phyloP scores from a whole-genome alignment of 2,113 vertebrate species.

The Epinephelus lanceolatus region DNA sequence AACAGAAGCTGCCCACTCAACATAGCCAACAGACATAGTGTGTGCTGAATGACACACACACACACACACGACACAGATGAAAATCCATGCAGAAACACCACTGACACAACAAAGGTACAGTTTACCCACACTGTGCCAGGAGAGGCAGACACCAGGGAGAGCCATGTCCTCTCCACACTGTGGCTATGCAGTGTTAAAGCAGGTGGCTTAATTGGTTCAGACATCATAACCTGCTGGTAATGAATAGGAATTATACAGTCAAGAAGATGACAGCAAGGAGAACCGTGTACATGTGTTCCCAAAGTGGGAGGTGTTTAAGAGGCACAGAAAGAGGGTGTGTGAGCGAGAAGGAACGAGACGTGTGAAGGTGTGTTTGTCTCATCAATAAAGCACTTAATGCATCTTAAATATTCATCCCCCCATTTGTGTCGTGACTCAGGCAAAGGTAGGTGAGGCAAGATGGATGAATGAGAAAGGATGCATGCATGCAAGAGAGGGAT shows the following conservation, averaged over 20 bases:
- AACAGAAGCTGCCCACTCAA: neutral
- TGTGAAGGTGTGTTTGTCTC: slow-evolving; percentile 25
- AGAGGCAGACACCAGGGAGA: slow-evolving; percentile 1
- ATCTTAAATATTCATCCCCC: slow-evolving; percentile 49
- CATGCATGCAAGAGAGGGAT: slow-evolving; percentile 23
- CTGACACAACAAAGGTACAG: neutral
- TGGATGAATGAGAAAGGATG: slow-evolving; percentile 27
- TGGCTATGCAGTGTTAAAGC: slow-evolving; percentile 7
- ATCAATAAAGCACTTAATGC: slow-evolving; percentile 56
- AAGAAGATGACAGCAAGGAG: slow-evolving; percentile 15
- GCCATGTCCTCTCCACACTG: neutral
- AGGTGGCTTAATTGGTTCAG: slow-evolving; percentile 40
- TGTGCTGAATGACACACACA: neutral
- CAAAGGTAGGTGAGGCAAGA: slow-evolving; percentile 26
- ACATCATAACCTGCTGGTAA: slow-evolving; percentile 46
- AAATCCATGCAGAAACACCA: slow-evolving; percentile 15
- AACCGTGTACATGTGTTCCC: slow-evolving; percentile 10
- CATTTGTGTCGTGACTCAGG: slow-evolving; percentile 34
- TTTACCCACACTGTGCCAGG: neutral
- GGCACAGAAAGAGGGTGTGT: neutral
- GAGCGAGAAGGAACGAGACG: neutral
- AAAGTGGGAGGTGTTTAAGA: neutral
- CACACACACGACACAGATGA: neutral
- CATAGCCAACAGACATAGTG: neutral
- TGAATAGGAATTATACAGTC: slow-evolving; percentile 41